Evolutionary conservation across 2,888 invertebrate genomes (phyloP).

Genomic region (Papilio protenor): DNA sequence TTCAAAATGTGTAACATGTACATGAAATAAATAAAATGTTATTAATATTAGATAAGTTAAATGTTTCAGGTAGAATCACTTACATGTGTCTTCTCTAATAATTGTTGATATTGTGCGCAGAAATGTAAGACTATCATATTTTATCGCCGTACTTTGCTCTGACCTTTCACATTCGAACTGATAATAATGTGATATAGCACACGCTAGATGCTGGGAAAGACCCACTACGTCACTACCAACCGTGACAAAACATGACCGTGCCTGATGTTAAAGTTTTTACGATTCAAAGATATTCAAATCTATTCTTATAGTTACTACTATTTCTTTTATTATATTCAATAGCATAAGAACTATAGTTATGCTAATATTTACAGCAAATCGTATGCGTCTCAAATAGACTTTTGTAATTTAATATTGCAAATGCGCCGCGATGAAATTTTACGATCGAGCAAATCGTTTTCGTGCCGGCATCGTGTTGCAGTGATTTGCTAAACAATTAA

Average conservation of each 20-base stretch:
- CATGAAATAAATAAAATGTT: too few relatives aligned
- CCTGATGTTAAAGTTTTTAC: background rate
- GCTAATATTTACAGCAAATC: background rate
- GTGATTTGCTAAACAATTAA: background rate
- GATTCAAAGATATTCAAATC: too few relatives aligned
- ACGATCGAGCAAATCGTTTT: background rate
- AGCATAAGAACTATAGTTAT: background rate
- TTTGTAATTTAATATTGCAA: background rate
- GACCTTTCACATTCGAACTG: constrained; percentile 2
- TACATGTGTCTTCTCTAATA: background rate
- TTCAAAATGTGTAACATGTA: too few relatives aligned
- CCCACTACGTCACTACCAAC: background rate
- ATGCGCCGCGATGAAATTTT: background rate
- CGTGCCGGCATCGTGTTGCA: background rate
- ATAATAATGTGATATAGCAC: background rate
- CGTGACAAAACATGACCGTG: constrained; percentile 2
- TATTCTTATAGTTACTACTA: too few relatives aligned
- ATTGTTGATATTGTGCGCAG: background rate
- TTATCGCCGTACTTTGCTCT: background rate
- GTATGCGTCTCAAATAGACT: background rate
- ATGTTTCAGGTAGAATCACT: background rate
- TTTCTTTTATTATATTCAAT: too few relatives aligned
- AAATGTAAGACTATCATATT: background rate
- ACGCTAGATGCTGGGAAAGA: background rate
- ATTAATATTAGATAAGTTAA: background rate